Conservation (phyloP, 2,113 vertebrate genomes). For the Erinaceus europaeus region DNA sequence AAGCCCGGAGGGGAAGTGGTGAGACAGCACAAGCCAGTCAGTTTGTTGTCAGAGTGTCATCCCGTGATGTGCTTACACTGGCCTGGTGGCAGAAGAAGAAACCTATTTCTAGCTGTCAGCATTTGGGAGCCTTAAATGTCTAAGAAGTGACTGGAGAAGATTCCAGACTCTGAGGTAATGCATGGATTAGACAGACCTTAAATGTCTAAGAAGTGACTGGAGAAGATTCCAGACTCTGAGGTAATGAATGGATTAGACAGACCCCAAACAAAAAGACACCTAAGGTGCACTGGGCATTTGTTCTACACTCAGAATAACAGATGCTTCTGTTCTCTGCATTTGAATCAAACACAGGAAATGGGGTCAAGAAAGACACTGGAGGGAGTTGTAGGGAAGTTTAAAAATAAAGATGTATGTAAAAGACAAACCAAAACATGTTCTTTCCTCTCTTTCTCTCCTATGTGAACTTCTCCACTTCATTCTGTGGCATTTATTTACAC, state of each 20-base stretch:
- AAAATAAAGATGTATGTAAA: not conserved
- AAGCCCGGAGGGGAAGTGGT: not conserved
- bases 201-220: conserved; percentile 20
- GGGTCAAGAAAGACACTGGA: not conserved
- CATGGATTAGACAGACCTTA: not conserved
- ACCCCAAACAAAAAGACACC: conserved; percentile 1
- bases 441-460: not conserved
- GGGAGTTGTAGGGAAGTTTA: not conserved
- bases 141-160: conserved; percentile 6
- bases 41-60: not conserved
- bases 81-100: not conserved
- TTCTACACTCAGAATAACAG: not conserved
- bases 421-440: not conserved
- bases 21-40: not conserved
- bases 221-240: conserved; percentile 21
- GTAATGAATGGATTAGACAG: not conserved
- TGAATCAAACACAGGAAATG: not conserved
- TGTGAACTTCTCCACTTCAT: not conserved
- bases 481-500: not conserved
- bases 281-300: not conserved
- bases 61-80: conserved; percentile 23
- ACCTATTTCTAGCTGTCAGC: not conserved
- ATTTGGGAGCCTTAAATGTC: conserved; percentile 28
- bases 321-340: not conserved
- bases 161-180: not conserved